These are phyloP conservation scores for Drosophila nigritarsus DNA, from an alignment of 2,888 invertebrate species.

Conservation along the genomic window DNA sequence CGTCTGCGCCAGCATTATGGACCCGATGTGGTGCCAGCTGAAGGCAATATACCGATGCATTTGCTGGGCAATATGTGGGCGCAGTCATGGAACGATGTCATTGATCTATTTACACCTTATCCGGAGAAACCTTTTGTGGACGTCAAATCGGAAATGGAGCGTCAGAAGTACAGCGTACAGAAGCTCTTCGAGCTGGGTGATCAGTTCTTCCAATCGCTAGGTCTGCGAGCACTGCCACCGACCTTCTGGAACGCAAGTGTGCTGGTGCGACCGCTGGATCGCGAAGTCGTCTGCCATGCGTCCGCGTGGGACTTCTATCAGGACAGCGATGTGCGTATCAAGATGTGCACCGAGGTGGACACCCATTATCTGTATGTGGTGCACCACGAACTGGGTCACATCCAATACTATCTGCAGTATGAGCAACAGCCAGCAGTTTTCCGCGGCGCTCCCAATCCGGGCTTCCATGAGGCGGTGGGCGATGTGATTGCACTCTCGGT, in stretches of 20 bases:
- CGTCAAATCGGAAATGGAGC: conserved; percentile 89
- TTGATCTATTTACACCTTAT: conserved; percentile 89
- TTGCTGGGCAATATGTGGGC: conserved; percentile 93
- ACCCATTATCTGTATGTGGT: conserved; percentile 87
- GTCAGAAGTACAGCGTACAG: conserved; percentile 89
- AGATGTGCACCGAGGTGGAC: conserved; percentile 88
- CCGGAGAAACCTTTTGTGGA: conserved; percentile 89
- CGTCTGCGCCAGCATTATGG: conserved; percentile 90
- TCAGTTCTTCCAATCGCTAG: conserved; percentile 93
- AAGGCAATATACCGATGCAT: conserved; percentile 92
- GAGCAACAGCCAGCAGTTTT: conserved; percentile 87
- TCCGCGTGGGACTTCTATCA: conserved; percentile 95
- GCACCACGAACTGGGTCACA: conserved; percentile 90
- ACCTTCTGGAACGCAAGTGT: conserved; percentile 94
- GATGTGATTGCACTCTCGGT: conserved; percentile 90
- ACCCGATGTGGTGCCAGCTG: conserved; percentile 87
- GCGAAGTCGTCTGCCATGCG: conserved; percentile 93
- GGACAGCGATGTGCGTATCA: conserved; percentile 91
- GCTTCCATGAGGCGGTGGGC: conserved; percentile 91
- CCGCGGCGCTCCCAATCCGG: conserved; percentile 86
- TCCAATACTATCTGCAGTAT: conserved; percentile 90
- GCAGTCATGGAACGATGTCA: conserved; percentile 88
- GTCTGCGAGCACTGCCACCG: conserved; percentile 90
- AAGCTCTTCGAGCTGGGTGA: conserved; percentile 94
- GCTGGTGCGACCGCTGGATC: conserved; percentile 90